A percentile compares a stretch with the other conserved stretches of the same genome.
phyloP scores from a whole-genome alignment of 2,888 invertebrate species.

The Allophyes oxyacanthae region DNA sequence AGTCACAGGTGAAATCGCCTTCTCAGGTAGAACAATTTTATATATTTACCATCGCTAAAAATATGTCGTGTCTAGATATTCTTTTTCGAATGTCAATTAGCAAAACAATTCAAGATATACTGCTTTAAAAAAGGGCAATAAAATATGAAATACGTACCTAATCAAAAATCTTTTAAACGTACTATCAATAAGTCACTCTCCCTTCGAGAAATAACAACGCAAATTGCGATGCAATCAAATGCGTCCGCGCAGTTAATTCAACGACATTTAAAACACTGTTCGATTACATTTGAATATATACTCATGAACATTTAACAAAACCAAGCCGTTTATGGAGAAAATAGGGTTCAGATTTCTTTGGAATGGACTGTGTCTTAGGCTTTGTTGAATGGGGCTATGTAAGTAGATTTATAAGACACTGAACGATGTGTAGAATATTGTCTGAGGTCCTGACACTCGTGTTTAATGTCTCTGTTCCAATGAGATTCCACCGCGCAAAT shows the following conservation, averaged over 20 bases:
- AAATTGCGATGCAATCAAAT: conserved; percentile 79
- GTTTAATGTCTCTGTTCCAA: conserved; percentile 85
- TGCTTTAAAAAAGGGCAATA: conserved; percentile 13
- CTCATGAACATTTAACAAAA: conserved; percentile 25
- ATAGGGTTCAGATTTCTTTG: conserved; percentile 50
- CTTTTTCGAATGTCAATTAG: conserved; percentile 34
- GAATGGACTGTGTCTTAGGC: conserved; percentile 34
- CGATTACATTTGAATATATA: conserved; percentile 48
- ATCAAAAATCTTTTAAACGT: conserved; percentile 56
- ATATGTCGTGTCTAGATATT: conserved; percentile 17
- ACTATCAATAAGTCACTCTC: conserved; percentile 63
- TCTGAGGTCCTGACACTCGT: conserved; percentile 77
- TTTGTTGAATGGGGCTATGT: conserved; percentile 38
- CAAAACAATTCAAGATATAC: conserved; percentile 25
- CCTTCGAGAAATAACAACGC: conserved; percentile 73
- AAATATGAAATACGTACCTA: conserved; percentile 43
- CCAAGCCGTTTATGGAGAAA: conserved; percentile 20
- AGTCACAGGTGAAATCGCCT: conserved; percentile 3
- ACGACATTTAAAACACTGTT: conserved; percentile 69
- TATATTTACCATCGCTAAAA: conserved; percentile 1
- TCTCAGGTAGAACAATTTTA: conserved; percentile 16
- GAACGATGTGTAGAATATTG: conserved; percentile 82
- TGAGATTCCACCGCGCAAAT: conserved; percentile 69
- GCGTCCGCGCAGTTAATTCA: conserved; percentile 80
- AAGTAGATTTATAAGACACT: conserved; percentile 79